phyloP scores from a whole-genome alignment of 2,797 vertebrate genomes.

The Acropternis orthonyx region DNA sequence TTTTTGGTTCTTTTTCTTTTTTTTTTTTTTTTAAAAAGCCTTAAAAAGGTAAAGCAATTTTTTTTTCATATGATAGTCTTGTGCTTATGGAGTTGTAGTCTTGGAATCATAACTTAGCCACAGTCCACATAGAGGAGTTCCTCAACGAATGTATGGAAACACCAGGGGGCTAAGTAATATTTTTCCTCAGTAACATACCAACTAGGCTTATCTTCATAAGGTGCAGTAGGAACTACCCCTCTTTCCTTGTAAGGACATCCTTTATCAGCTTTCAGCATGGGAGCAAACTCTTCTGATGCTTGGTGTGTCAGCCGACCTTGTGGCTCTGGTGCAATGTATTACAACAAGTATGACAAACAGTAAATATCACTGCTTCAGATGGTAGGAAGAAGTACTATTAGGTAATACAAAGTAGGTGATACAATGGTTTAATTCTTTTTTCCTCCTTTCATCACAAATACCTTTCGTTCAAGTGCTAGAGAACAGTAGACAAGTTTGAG shows the following conservation, averaged over 20 bases:
- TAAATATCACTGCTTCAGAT: not conserved
- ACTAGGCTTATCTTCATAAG: not conserved
- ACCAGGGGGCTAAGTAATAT: not conserved
- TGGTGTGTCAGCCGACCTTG: not conserved
- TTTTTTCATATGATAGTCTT: not conserved
- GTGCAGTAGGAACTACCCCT: not conserved
- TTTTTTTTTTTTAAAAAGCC: too few species aligned
- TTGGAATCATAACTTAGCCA: not conserved
- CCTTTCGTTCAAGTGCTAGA: not conserved
- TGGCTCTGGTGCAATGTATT: not conserved
- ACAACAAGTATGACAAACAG: not conserved
- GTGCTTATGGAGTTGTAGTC: not conserved
- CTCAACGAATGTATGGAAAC: not conserved
- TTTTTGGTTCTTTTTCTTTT: not conserved
- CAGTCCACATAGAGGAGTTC: not conserved
- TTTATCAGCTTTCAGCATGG: not conserved
- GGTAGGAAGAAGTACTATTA: not conserved
- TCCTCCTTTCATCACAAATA: not conserved
- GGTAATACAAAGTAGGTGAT: not conserved
- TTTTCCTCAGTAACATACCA: not conserved
- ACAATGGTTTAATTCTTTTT: accelerated
- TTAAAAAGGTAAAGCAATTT: not conserved
- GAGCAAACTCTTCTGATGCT: not conserved
- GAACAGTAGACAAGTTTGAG: not conserved
- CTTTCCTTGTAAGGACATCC: not conserved